A percentile compares a stretch with the other conserved stretches of the same genome.
These are phyloP conservation scores for Orientallactaga sibirica DNA, from an alignment of 2,797 vertebrate genomes.

Conservation along the genomic window DNA sequence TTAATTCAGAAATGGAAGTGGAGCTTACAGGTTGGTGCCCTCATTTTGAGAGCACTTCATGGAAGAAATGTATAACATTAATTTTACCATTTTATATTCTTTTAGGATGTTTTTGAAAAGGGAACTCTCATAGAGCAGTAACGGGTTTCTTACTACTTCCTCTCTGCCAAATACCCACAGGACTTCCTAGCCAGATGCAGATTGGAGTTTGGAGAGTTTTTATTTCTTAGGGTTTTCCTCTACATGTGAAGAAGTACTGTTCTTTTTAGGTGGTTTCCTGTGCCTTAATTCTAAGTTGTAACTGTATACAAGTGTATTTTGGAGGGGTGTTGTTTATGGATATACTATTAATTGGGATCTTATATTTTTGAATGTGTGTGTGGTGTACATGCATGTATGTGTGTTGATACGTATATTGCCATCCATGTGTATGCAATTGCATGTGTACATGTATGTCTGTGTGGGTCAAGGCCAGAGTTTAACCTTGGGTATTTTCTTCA, in stretches of 20 bases:
- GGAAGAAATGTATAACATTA: background rate
- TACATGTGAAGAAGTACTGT: background rate
- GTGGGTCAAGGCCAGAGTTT: background rate
- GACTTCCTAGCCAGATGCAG: constrained; percentile 37
- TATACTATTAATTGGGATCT: too few relatives aligned
- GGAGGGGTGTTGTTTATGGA: background rate
- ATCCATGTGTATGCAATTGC: background rate
- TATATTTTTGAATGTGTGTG: too few relatives aligned
- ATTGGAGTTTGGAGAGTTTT: background rate
- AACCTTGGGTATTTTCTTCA: too few relatives aligned
- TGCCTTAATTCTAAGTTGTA: constrained; percentile 15
- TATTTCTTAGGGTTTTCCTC: constrained; percentile 40
- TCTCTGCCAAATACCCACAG: background rate
- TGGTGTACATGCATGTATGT: background rate
- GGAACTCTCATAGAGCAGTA: background rate
- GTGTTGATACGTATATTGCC: background rate
- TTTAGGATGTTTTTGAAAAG: background rate
- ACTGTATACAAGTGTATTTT: constrained; percentile 14
- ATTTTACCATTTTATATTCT: constrained; percentile 6
- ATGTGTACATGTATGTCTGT: background rate
- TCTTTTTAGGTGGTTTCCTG: background rate
- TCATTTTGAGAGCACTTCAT: constrained; percentile 25
- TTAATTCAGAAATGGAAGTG: constrained; percentile 47
- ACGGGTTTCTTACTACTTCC: background rate
- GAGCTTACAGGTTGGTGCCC: background rate